Evolutionary conservation across 2,888 invertebrate species (phyloP).

Genomic region (Blastobasis adustella): DNA sequence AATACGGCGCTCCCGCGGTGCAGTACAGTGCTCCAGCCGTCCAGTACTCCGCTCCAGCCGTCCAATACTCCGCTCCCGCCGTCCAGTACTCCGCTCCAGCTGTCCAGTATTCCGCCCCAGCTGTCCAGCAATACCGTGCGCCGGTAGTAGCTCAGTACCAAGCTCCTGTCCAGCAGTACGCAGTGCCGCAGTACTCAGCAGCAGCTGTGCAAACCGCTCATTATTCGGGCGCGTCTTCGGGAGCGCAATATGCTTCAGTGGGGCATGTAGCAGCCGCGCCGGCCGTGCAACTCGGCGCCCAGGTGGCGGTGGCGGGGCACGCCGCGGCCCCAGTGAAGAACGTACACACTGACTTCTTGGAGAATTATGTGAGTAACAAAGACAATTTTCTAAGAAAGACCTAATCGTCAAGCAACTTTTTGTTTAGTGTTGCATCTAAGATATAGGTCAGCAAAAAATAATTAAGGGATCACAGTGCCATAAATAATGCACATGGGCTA

Average conservation of each 20-base stretch:
- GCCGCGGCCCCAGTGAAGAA: conserved; percentile 54
- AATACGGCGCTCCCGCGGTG: conserved; percentile 19
- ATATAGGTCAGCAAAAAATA: too few relatives aligned
- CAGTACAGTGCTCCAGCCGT: too few relatives aligned
- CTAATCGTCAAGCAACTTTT: background rate
- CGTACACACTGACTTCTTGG: conserved; percentile 75
- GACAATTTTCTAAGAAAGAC: too few relatives aligned
- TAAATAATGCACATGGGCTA: too few relatives aligned
- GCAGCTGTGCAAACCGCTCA: conserved; percentile 1
- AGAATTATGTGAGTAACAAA: conserved; percentile 75
- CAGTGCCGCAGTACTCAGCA: conserved; percentile 16
- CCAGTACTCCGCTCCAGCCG: too few relatives aligned
- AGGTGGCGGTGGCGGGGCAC: conserved; percentile 16
- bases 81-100: too few relatives aligned
- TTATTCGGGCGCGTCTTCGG: conserved; percentile 8
- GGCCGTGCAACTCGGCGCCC: conserved; percentile 19
- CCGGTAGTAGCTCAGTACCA: conserved; percentile 16
- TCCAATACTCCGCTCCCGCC: too few relatives aligned
- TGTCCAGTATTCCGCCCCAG: too few relatives aligned
- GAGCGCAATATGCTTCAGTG: conserved; percentile 13
- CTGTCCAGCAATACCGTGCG: too few relatives aligned
- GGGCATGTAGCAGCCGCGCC: conserved; percentile 20
- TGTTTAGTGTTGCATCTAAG: too few relatives aligned
- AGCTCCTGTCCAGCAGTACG: conserved; percentile 6
- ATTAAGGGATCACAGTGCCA: too few relatives aligned